Base-by-base conservation (phyloP, 2,888 invertebrate species). In the Keiferia lycopersicella region DNA sequence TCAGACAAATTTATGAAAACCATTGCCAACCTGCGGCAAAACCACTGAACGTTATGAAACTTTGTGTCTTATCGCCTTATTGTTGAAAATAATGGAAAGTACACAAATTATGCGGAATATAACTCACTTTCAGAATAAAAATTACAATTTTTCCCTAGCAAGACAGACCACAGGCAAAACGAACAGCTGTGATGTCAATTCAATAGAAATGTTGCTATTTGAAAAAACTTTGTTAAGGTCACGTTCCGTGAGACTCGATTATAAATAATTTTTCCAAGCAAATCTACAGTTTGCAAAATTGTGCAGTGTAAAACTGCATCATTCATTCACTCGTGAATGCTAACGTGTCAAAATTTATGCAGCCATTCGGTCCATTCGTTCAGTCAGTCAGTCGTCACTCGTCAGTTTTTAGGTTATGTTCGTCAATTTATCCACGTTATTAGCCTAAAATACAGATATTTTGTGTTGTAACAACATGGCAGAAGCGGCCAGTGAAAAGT, bases 181-280 rank as follows among this genome's bases (percentile, higher is more conserved):
- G 89, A 90, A 91, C 91, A 91, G 91, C 90, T 90, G 91, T 90
- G 89, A 88, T 89, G 89, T 89, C 88, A 88, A 88, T 86, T 89
- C 88, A 88, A 88, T 86, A 83, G 71, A 80, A 82, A 76, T 76
- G 74, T 84, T 85, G 78, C 85, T 82, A 84, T 70, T 67, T 22
- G 26, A 65, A 69, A 79, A 73, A 73, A 51, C 16, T 8, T 67
- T 63, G 30, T 20, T 38, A 51, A 61, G 14, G 22, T 59, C 34
- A 22, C 22, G 59, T 59, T 59, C 59, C 22, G 59, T 20, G 10
- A 20, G 3, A 59, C 11, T 20, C 11, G 18, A 53, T 26, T 26
- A 14, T 53, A 26, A 7, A 50, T 11, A 2, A 2, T 20, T 41
- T 41, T 14, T 41, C 10, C n/a, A n/a, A n/a, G n/a, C 10, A 11